Conservation (phyloP, 2,888 invertebrate species). For the Cacoxenus indagator region DNA sequence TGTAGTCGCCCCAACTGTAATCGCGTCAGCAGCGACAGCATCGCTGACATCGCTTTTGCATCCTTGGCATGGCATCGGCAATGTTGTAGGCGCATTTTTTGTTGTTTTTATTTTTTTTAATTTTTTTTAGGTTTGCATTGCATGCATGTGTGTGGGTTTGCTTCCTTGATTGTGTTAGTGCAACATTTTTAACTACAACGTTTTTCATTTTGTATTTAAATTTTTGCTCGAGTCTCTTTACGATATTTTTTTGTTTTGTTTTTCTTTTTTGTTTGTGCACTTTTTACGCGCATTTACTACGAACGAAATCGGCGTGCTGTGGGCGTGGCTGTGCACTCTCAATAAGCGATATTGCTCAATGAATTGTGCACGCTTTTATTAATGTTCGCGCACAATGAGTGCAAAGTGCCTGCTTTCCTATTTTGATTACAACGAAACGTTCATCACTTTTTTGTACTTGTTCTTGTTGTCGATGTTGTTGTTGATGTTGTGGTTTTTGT, state of each 20-base stretch:
- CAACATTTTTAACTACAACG: conserved; percentile 5
- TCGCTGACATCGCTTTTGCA: not conserved
- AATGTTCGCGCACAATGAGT: not conserved
- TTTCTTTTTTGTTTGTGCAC: not conserved
- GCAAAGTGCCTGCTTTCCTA: not conserved
- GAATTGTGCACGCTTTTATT: not conserved
- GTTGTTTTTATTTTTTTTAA: not conserved
- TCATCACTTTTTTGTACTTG: no score
- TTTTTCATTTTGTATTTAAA: not conserved
- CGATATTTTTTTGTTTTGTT: not conserved
- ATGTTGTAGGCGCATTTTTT: not conserved
- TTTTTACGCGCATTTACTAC: not conserved
- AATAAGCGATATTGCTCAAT: not conserved
- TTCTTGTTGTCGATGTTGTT: no score
- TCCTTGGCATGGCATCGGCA: not conserved
- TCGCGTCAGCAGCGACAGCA: not conserved
- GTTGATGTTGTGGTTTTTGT: no score
- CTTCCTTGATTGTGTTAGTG: not conserved
- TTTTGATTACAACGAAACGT: not conserved
- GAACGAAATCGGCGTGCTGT: not conserved
- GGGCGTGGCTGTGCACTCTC: not conserved
- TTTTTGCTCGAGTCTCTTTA: no score
- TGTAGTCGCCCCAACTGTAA: not conserved
- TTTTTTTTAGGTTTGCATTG: not conserved
- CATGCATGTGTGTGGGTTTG: not conserved